Evolutionary conservation across 2,888 invertebrate species (phyloP), one percentile per base, ranked within the genome.

Genomic region (Cephus rjabovi): DNA sequence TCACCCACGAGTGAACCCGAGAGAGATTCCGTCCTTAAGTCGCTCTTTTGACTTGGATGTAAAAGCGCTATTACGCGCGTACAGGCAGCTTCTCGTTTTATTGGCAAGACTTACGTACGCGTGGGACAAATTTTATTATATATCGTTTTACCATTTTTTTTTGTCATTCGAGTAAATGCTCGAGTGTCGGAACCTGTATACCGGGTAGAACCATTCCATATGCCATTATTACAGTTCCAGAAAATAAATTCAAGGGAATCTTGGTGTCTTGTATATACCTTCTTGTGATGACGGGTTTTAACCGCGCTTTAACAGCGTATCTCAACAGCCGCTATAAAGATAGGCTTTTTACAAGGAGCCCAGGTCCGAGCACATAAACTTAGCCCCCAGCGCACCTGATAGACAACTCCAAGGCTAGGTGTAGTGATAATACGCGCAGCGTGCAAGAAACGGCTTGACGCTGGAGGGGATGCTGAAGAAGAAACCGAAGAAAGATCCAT

Each of bases 301-400:
- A 85, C 83, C 81, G 87, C 84, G 84, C 84, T 86, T 86, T 87
- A 83, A 85, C 85, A 81, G 82, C 81, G 79, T 87, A 86, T 87
- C 85, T 84, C 81, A 79, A 82, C 83, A 74, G 84, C 83, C 79
- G 82, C 85, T 84, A 83, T 86, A 84, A 86, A 86, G 86, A 85
- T 84, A 86, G 81, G 76, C 37, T 81, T 79, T 82, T 83, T 77
- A 76, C 71, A 71, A 71, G 33, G 23, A 56, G 15, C 56, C 9
- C 56, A 56, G 56, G 76, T 79, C 77, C 76, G 79, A 81, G 83
- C 81, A 79, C 80, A 85, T 84, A 83, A 86, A 87, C 81, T 79
- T 80, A 76, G 81, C 79, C 76, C 56, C 75, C 77, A 74, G 81
- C 80, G 82, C 85, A 85, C 85, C 82, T 84, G 86, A 86, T 84